These are phyloP conservation scores for Tyrannus savana DNA, from an alignment of 2,113 vertebrate genomes.

Conservation along the genomic window DNA sequence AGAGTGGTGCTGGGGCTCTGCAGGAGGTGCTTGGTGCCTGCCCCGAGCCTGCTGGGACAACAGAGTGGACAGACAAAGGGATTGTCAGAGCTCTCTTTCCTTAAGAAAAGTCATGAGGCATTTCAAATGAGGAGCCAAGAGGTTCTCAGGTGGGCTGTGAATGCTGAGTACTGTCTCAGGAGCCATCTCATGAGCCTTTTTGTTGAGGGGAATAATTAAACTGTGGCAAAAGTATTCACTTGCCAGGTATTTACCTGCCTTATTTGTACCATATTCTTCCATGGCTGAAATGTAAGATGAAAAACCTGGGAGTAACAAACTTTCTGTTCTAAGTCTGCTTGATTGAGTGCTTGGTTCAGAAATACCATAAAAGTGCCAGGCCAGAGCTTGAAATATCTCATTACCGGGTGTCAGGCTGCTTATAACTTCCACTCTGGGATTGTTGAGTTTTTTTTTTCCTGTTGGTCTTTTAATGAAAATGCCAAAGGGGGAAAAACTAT, in stretches of 20 bases:
- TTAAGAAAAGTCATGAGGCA: background rate
- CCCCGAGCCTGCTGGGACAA: background rate
- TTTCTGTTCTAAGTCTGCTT: background rate
- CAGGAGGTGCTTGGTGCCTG: background rate
- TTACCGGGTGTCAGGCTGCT: conserved; percentile 45
- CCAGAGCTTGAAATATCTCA: conserved; percentile 35
- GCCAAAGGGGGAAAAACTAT: conserved; percentile 17
- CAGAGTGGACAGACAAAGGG: background rate
- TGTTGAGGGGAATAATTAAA: background rate
- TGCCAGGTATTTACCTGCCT: background rate
- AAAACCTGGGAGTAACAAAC: conserved; percentile 18
- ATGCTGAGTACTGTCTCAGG: background rate
- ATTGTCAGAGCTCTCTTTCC: background rate
- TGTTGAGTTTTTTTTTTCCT: background rate
- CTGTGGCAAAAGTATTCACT: background rate
- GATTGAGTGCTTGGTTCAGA: conserved; percentile 36
- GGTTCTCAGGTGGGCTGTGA: background rate
- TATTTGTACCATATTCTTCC: background rate
- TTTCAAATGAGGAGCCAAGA: background rate
- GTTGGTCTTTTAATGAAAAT: conserved; percentile 50
- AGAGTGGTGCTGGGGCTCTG: background rate
- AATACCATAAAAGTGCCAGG: conserved; percentile 41
- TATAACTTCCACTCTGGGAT: conserved; percentile 13
- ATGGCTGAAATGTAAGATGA: background rate
- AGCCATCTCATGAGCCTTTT: background rate